Conservation (phyloP, 2,797 vertebrate genomes). For the Neosalanx taihuensis region DNA sequence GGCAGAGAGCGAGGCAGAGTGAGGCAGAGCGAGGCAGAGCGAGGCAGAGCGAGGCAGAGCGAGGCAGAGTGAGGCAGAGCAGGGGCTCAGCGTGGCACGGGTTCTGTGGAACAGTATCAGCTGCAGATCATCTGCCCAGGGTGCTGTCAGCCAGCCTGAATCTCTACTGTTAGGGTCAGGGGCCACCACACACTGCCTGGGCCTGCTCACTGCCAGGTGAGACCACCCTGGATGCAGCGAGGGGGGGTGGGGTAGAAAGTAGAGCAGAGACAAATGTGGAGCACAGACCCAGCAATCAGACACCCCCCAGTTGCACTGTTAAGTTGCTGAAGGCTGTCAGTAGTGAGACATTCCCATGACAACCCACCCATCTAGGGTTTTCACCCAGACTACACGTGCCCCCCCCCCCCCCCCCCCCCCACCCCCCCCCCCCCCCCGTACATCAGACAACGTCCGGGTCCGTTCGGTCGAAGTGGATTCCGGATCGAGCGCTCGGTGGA, state of each 20-base stretch:
- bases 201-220: conserved; percentile 50
- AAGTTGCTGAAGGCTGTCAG: conserved; percentile 14
- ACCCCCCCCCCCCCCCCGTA: no score
- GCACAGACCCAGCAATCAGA: neutral
- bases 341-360: conserved; percentile 31
- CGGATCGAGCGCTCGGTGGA: no score
- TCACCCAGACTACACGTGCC: no score
- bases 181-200: conserved; percentile 69
- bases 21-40: conserved; percentile 1
- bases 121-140: conserved; percentile 63
- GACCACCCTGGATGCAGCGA: conserved; percentile 51
- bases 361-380: conserved; percentile 22
- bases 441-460: no score
- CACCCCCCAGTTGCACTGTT: conserved; percentile 3
- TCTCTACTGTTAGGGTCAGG: conserved; percentile 72
- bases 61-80: conserved; percentile 26
- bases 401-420: no score
- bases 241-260: conserved; percentile 11
- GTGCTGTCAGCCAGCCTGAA: conserved; percentile 70
- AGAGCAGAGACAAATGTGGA: conserved; percentile 8
- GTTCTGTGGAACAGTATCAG: conserved; percentile 67
- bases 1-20: conserved; percentile 1
- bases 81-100: conserved; percentile 23
- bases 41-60: conserved; percentile 21
- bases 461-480: no score